Percentiles rank a stretch among this genome's conserved stretches.
Conservation (phyloP, 2,113 vertebrate species). For the Parotia lawesii region DNA sequence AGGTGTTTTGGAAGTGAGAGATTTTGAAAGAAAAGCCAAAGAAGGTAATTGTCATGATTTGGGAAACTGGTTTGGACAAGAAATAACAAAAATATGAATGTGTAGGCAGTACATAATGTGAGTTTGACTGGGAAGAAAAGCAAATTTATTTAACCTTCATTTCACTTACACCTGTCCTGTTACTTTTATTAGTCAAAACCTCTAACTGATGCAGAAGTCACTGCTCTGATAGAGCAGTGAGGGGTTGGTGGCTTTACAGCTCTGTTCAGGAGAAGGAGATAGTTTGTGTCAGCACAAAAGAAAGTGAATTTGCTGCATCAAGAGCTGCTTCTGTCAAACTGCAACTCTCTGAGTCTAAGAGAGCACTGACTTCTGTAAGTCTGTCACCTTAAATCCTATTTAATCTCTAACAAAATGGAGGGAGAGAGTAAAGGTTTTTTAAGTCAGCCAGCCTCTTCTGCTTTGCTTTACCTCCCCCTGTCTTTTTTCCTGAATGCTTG, state of each 20-base stretch:
- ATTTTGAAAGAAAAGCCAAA: slow-evolving; percentile 88
- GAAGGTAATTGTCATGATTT: slow-evolving; percentile 79
- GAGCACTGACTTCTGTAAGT: background rate
- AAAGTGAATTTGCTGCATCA: background rate
- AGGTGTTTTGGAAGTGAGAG: slow-evolving; percentile 84
- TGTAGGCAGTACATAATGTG: background rate
- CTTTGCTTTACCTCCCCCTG: background rate
- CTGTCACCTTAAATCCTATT: background rate
- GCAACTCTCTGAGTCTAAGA: background rate
- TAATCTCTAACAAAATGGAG: background rate
- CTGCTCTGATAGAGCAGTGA: background rate
- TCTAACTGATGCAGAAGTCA: background rate
- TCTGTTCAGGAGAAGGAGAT: background rate
- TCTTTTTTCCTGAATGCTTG: background rate
- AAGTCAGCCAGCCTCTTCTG: background rate
- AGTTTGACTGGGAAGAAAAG: background rate
- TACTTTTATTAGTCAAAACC: background rate
- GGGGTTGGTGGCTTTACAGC: background rate
- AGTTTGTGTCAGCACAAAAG: background rate
- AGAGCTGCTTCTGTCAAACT: background rate
- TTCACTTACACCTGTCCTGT: background rate
- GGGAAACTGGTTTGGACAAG: background rate
- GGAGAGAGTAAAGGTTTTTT: background rate
- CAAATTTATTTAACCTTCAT: background rate
- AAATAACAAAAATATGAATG: background rate